phyloP scores from a whole-genome alignment of 1,140 invertebrate species.

The Drosophila grimshawi region DNA sequence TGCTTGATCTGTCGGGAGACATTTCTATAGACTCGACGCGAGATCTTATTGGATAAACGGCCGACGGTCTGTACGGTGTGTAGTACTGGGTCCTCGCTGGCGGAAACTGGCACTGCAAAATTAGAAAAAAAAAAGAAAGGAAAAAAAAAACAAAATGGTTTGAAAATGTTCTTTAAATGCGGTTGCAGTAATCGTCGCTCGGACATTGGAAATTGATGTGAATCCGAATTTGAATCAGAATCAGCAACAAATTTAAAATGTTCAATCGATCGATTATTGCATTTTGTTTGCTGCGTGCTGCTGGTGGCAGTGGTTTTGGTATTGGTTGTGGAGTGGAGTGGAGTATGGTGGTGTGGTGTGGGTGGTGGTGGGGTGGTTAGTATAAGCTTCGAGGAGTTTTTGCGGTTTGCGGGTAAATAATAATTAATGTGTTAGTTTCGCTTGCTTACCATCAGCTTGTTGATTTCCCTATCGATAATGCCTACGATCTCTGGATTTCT shows the following conservation, averaged over 20 bases:
- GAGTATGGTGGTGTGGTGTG: background rate
- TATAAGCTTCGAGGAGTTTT: background rate
- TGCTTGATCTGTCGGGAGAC: constrained; percentile 87
- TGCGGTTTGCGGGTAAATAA: too few relatives aligned
- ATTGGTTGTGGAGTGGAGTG: background rate
- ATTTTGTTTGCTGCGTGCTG: background rate
- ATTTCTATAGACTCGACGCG: constrained; percentile 88
- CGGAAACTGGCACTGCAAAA: constrained; percentile 86
- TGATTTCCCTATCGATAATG: constrained; percentile 84
- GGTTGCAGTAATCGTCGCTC: too few relatives aligned
- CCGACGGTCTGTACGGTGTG: constrained; percentile 90
- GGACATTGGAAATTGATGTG: too few relatives aligned
- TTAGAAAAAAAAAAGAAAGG: background rate
- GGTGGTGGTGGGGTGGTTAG: constrained; percentile 1
- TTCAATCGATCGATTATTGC: background rate
- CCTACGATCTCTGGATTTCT: constrained; percentile 80
- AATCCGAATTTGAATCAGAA: too few relatives aligned
- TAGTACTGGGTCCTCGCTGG: constrained; percentile 87
- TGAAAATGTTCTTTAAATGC: background rate
- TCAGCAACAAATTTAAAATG: background rate
- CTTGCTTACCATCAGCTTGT: constrained; percentile 81
- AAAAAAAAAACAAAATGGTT: background rate
- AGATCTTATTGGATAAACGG: constrained; percentile 88
- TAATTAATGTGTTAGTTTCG: background rate
- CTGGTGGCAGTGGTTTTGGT: constrained; percentile 2